phyloP scores from a whole-genome alignment of 2,888 invertebrate genomes.

The Chaetogeoica ovagalla region DNA sequence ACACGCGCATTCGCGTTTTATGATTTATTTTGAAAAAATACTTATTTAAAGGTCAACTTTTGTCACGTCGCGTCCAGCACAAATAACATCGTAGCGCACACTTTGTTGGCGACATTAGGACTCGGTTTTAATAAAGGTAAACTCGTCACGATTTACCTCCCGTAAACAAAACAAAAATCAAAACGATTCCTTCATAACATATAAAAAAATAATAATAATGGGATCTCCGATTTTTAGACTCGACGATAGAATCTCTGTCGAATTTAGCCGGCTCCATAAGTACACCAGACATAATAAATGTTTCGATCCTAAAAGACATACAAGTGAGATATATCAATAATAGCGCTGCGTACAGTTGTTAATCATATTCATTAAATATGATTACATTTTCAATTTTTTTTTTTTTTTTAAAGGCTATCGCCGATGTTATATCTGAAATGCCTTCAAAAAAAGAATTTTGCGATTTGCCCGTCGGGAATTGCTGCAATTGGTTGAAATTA shows the following conservation, averaged over 20 bases:
- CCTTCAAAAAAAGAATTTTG: slow-evolving; percentile 63
- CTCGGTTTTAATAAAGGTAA: slow-evolving; percentile 31
- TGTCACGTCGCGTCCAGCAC: slow-evolving; percentile 19
- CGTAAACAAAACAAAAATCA: neutral
- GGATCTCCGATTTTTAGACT: slow-evolving; percentile 8
- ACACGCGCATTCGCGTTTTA: neutral
- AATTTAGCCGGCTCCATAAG: slow-evolving; percentile 2
- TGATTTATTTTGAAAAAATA: neutral
- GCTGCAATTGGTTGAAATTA: slow-evolving; percentile 65
- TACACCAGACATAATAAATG: slow-evolving; percentile 22
- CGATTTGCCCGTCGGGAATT: slow-evolving; percentile 62
- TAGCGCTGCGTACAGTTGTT: neutral
- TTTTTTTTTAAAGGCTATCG: slow-evolving; percentile 57
- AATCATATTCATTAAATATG: neutral
- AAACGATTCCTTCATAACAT: neutral
- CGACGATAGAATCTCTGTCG: slow-evolving; percentile 2
- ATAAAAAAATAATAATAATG: neutral
- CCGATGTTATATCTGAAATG: slow-evolving; percentile 58
- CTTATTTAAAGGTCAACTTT: slow-evolving; percentile 14
- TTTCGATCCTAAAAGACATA: slow-evolving; percentile 37
- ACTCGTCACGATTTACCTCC: neutral
- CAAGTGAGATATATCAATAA: slow-evolving; percentile 14
- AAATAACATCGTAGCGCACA: slow-evolving; percentile 33
- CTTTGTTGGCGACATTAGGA: slow-evolving; percentile 24
- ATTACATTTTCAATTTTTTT: neutral